phyloP scores from a whole-genome alignment of 2,797 vertebrate genomes.

The Botia kubotai region DNA sequence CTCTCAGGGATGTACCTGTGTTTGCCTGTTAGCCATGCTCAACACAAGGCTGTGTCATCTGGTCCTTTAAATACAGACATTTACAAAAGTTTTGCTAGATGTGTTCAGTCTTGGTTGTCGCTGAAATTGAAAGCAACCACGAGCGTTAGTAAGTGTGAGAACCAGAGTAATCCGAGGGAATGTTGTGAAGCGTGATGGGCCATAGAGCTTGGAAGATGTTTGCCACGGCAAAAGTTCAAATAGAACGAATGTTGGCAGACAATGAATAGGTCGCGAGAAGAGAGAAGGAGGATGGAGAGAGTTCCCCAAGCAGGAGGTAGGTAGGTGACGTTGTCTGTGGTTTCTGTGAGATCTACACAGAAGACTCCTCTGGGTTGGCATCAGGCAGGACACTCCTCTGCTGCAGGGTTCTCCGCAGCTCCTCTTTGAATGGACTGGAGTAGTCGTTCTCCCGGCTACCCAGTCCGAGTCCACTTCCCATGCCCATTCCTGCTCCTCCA shows the following conservation, averaged over 20 bases:
- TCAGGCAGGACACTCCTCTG: constrained; percentile 93
- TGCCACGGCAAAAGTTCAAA: neutral
- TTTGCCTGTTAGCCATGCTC: constrained; percentile 37
- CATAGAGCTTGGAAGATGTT: constrained; percentile 47
- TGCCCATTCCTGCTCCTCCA: constrained; percentile 74
- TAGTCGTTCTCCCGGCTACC: constrained; percentile 82
- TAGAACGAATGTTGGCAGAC: constrained; percentile 54
- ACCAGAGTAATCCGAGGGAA: constrained; percentile 29
- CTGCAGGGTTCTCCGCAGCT: constrained; percentile 92
- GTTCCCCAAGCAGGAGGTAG: constrained; percentile 78
- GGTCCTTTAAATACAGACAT: constrained; percentile 73
- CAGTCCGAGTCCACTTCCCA: constrained; percentile 72
- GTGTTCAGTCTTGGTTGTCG: constrained; percentile 11
- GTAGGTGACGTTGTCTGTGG: constrained; percentile 77
- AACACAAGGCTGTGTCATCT: constrained; percentile 28
- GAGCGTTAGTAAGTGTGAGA: neutral
- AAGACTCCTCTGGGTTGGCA: constrained; percentile 96
- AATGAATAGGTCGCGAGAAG: constrained; percentile 63
- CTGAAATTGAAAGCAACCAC: neutral
- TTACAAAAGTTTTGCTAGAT: constrained; percentile 62
- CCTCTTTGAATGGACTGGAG: constrained; percentile 90
- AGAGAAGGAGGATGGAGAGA: constrained; percentile 68
- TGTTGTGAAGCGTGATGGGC: constrained; percentile 48
- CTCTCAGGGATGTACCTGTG: constrained; percentile 41
- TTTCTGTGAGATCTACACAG: constrained; percentile 80